Evolutionary conservation across 2,797 vertebrate species (phyloP).

Genomic region (Knipowitschia caucasica): DNA sequence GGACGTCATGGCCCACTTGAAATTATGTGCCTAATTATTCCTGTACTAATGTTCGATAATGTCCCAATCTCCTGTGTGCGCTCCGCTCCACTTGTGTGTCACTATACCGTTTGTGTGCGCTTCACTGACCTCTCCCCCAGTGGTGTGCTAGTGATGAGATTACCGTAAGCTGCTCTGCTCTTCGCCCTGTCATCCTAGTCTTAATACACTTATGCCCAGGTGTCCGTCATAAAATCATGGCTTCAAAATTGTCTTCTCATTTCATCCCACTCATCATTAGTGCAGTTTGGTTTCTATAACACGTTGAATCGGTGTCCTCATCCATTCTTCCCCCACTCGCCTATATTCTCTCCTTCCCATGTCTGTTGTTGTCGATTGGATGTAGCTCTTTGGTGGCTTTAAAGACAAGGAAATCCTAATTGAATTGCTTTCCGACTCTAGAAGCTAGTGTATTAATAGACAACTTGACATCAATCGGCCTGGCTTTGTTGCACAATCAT

Average conservation of each 20-base stretch:
- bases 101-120: conserved; percentile 1
- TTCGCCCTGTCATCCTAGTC: conserved; percentile 40
- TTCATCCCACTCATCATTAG: conserved; percentile 11
- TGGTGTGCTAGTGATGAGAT: conserved; percentile 69
- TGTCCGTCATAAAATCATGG: conserved; percentile 25
- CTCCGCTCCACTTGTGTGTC: conserved; percentile 25
- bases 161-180: conserved; percentile 63
- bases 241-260: neutral
- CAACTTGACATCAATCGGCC: conserved; percentile 75
- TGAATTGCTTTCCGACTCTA: conserved; percentile 79
- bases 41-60: conserved; percentile 49
- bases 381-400: conserved; percentile 70
- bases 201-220: conserved; percentile 43
- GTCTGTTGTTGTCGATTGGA: conserved; percentile 67
- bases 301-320: conserved; percentile 57
- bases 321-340: conserved; percentile 27
- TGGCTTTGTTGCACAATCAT: conserved; percentile 47
- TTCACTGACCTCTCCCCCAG: conserved; percentile 54
- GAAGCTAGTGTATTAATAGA: conserved; percentile 76
- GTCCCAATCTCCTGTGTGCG: conserved; percentile 20
- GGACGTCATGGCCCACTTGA: conserved; percentile 56
- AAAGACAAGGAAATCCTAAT: conserved; percentile 79
- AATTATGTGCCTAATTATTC: conserved; percentile 54
- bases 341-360: conserved; percentile 12
- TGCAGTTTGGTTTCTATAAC: conserved; percentile 16